These are phyloP conservation scores for Drosophila nigritarsus DNA, from an alignment of 2,888 invertebrate genomes.

Conservation along the genomic window DNA sequence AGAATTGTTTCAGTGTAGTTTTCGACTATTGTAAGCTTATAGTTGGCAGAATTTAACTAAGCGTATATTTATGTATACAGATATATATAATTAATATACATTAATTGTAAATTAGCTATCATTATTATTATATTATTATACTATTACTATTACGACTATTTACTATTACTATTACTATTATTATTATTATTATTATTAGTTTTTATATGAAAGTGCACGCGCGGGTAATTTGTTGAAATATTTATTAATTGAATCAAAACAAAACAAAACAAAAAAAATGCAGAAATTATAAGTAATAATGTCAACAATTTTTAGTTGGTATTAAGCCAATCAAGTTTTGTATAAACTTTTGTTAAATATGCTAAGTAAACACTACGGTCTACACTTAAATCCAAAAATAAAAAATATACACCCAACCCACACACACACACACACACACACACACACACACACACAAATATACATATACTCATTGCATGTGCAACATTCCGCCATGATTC, in stretches of 20 bases:
- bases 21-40: conserved; percentile 62
- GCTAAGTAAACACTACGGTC: conserved; percentile 51
- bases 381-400: conserved; percentile 46
- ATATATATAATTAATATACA: not conserved
- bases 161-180: conserved; percentile 49
- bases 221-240: conserved; percentile 74
- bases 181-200: conserved; percentile 68
- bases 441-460: conserved; percentile 9
- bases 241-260: conserved; percentile 66
- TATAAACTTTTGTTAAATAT: conserved; percentile 77
- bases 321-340: conserved; percentile 69
- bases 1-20: conserved; percentile 69
- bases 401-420: conserved; percentile 22
- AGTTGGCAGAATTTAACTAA: conserved; percentile 67
- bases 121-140: conserved; percentile 58
- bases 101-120: conserved; percentile 57
- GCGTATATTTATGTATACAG: conserved; percentile 18
- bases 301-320: conserved; percentile 60
- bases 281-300: not conserved
- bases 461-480: conserved; percentile 55
- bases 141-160: conserved; percentile 51
- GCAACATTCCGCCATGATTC: conserved; percentile 73
- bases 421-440: conserved; percentile 13
- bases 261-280: conserved; percentile 13
- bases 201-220: conserved; percentile 50